Evolutionary conservation across 2,113 vertebrate species (phyloP).

Genomic region (Acrocephalus kingi): DNA sequence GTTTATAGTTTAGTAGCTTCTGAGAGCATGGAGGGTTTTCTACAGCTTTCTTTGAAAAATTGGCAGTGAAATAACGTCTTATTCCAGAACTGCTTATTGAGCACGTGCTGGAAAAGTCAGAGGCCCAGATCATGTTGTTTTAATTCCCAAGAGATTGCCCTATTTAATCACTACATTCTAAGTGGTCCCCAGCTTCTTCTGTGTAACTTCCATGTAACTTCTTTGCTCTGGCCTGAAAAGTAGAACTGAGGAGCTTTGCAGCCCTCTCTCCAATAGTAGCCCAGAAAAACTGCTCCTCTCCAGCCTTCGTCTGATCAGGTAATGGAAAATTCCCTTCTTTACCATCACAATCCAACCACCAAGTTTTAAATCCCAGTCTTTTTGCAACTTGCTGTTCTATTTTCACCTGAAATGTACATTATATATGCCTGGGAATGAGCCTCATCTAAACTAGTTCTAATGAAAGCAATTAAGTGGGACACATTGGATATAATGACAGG

Average conservation of each 20-base stretch:
- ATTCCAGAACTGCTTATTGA: neutral
- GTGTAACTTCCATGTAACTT: neutral
- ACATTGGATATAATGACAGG: constrained; percentile 22
- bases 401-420: constrained; percentile 17
- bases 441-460: constrained; percentile 30
- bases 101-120: neutral
- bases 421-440: neutral
- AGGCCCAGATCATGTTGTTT: neutral
- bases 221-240: neutral
- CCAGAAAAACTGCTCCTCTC: neutral
- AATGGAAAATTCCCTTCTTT: neutral
- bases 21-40: neutral
- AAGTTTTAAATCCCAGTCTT: neutral
- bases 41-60: neutral
- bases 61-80: neutral
- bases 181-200: neutral
- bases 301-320: neutral
- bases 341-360: neutral
- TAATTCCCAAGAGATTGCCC: neutral
- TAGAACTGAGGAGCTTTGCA: neutral
- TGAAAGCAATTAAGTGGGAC: constrained; percentile 44
- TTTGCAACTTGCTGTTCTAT: neutral
- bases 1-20: neutral
- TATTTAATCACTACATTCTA: neutral
- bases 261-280: neutral